Evolutionary conservation across 2,797 vertebrate genomes (phyloP), one percentile per base, ranked within the genome.

Genomic region (Syngnathus rostellatus): DNA sequence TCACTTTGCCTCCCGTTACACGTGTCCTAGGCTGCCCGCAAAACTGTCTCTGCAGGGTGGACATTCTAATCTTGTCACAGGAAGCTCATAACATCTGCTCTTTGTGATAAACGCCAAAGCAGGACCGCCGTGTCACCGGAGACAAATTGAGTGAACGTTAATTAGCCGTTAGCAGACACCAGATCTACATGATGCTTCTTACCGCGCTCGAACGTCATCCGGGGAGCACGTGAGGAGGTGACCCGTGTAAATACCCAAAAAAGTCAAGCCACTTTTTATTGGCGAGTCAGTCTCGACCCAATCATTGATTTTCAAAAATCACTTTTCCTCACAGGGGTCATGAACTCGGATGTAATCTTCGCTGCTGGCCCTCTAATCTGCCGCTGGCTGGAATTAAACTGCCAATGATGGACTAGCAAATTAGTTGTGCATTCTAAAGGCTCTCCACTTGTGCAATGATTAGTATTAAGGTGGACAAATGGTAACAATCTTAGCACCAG

Each of bases 21-120:
- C 41, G 41, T 3, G 41, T 43, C 10, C 10, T 11, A 3, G 41
- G 10, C 41, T 43, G 41, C 41, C 12, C 11, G 4, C 11, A 2
- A 10, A 43, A 12, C 41, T 43, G 11, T 43, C 41, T 43, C 41
- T 4, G 11, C 41, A 14, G 12, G 12, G 66, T 67, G 64, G 85
- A 85, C 83, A 83, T 76, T 76, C 66, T 61, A 71, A 79, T 78
- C 73, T 6, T 78, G 80, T 83, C 84, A 84, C 77, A 69, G 75
- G 82, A 88, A 65, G 72, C 78, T 25, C 19, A 39, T 68, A 72
- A 76, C 72, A 77, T 72, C 68, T 68, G 76, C 65, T 70, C 63
- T 70, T 74, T 53, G 79, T 76, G 69, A 73, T 79, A 71, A 84
- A 80, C 76, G 72, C 76, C 17, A 11, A 60, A 67, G 51, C 68